These are phyloP conservation scores for Cylindroiulus punctatus DNA, from an alignment of 2,888 invertebrate genomes.

Conservation along the genomic window DNA sequence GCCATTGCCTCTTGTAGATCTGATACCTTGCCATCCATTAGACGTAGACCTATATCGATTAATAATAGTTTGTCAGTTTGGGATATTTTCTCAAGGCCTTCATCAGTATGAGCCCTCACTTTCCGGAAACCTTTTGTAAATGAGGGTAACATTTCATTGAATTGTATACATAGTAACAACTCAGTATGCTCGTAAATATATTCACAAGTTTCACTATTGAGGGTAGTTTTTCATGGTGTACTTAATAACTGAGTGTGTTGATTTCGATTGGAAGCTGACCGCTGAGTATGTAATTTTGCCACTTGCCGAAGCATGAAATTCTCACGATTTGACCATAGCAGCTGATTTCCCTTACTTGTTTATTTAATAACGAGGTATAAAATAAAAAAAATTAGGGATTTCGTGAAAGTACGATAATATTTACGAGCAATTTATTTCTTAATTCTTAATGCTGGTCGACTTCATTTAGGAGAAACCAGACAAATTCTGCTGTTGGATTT, in stretches of 20 bases:
- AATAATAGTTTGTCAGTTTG: neutral
- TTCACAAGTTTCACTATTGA: too few relatives aligned
- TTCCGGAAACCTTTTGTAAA: too few relatives aligned
- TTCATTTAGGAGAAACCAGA: neutral
- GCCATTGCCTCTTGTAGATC: conserved; percentile 66
- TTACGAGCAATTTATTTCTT: neutral
- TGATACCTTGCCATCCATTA: conserved; percentile 66
- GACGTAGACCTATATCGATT: conserved; percentile 64
- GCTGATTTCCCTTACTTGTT: conserved; percentile 1
- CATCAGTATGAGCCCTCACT: too few relatives aligned
- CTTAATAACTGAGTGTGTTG: neutral
- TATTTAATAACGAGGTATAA: conserved; percentile 11
- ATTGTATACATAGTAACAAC: too few relatives aligned
- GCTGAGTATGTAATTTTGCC: neutral
- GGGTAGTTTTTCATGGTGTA: too few relatives aligned
- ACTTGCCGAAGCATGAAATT: neutral
- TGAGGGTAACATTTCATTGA: too few relatives aligned
- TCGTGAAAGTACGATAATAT: neutral
- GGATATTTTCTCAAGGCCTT: neutral
- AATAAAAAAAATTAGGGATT: neutral
- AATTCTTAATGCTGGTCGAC: conserved; percentile 6
- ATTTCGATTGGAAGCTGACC: neutral
- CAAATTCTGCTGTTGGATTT: neutral
- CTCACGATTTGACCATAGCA: conserved; percentile 7
- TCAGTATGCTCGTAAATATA: too few relatives aligned